Evolutionary conservation across 1,140 invertebrate species (phyloP).

Genomic region (Glossosoma conforme): DNA sequence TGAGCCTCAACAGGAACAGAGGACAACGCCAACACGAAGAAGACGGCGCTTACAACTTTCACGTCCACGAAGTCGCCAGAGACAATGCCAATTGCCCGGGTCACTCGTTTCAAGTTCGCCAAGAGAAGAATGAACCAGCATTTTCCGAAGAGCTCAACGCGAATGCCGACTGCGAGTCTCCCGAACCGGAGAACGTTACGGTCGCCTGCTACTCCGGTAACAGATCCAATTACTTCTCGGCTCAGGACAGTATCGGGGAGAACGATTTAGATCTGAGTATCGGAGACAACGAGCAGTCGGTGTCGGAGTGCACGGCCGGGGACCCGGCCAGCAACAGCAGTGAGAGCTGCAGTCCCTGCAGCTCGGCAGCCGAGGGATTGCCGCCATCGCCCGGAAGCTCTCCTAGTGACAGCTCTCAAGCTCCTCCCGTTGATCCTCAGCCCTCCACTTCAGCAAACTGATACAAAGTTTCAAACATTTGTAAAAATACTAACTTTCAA

Average conservation of each 20-base stretch:
- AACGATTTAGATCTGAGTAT: constrained; percentile 24
- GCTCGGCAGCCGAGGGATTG: background rate
- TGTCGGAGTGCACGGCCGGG: constrained; percentile 18
- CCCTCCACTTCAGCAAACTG: background rate
- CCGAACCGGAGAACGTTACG: constrained; percentile 14
- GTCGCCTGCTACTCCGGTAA: background rate
- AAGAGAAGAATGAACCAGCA: constrained; percentile 3
- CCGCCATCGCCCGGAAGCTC: no score
- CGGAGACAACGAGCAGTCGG: constrained; percentile 22
- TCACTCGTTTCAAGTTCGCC: constrained; percentile 7
- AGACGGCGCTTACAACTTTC: background rate
- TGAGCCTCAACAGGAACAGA: background rate
- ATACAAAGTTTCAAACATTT: no score
- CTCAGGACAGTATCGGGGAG: constrained; percentile 23
- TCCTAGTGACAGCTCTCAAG: no score
- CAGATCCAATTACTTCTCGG: constrained; percentile 3
- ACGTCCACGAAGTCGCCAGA: background rate
- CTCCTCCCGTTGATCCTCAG: background rate
- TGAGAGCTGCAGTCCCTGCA: constrained; percentile 2
- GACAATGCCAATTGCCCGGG: constrained; percentile 10
- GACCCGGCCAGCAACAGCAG: constrained; percentile 11
- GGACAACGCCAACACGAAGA: constrained; percentile 7
- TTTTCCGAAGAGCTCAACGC: constrained; percentile 2
- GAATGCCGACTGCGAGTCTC: constrained; percentile 23
- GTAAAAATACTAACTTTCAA: no score